phyloP scores from a whole-genome alignment of 2,888 invertebrate genomes.

The Stenichneumon culpator region DNA sequence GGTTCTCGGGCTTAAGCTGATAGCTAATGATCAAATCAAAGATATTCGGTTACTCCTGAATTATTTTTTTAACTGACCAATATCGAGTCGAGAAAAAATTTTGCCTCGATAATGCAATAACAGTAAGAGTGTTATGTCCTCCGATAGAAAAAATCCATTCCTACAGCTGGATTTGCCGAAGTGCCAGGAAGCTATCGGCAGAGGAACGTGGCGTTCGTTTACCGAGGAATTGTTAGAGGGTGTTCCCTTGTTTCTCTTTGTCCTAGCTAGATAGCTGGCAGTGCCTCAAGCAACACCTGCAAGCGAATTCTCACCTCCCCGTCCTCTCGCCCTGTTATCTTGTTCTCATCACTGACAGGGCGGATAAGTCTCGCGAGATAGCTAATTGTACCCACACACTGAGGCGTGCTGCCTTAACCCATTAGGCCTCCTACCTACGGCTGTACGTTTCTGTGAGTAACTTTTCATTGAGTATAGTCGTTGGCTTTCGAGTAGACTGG shows the following conservation, averaged over 20 bases:
- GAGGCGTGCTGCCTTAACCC: neutral
- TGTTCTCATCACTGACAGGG: slow-evolving; percentile 25
- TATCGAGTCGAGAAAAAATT: neutral
- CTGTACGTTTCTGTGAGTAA: too few relatives aligned
- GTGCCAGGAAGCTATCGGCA: too few relatives aligned
- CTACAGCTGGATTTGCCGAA: slow-evolving; percentile 11
- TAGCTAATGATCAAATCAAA: slow-evolving; percentile 49
- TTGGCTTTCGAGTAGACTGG: too few relatives aligned
- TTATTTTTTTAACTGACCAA: neutral
- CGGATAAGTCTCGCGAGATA: slow-evolving; percentile 38
- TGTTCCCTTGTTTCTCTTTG: slow-evolving; percentile 53
- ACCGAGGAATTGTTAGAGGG: neutral
- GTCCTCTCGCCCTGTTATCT: slow-evolving; percentile 15
- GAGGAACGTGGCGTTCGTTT: too few relatives aligned
- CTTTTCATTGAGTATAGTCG: too few relatives aligned
- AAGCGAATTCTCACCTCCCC: slow-evolving; percentile 33
- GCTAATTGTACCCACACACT: slow-evolving; percentile 36
- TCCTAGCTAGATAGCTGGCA: slow-evolving; percentile 55
- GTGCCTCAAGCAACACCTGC: slow-evolving; percentile 54
- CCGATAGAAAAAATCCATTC: slow-evolving; percentile 47
- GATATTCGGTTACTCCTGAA: neutral
- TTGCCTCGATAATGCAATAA: slow-evolving; percentile 44
- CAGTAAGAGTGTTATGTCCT: slow-evolving; percentile 31
- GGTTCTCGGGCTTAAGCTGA: slow-evolving; percentile 30
- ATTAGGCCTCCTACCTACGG: too few relatives aligned